Conservation (phyloP, 2,888 invertebrate species). For the Coelinius sp. region DNA sequence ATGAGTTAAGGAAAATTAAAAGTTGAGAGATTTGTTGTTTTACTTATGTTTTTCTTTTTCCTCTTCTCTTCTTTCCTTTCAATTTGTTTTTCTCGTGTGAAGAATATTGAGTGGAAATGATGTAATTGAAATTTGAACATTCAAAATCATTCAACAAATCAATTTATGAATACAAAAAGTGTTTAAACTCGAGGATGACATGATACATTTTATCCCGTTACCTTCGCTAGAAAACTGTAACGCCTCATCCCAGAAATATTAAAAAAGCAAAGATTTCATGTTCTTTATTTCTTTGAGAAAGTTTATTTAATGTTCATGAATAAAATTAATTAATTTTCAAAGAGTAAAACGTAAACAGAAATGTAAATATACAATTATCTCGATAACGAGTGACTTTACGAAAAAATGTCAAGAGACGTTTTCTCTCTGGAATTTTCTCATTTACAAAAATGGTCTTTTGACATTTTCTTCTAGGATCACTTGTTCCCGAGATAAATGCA, state of each 20-base stretch:
- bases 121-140: background rate
- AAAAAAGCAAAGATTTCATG: background rate
- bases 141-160: constrained; percentile 30
- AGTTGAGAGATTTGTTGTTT: constrained; percentile 34
- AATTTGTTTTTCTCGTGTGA: constrained; percentile 36
- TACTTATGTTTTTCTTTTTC: constrained; percentile 30
- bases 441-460: no score
- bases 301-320: constrained; percentile 30
- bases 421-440: no score
- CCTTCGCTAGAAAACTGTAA: background rate
- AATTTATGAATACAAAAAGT: background rate
- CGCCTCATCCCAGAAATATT: constrained; percentile 8
- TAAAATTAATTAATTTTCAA: background rate
- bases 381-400: no score
- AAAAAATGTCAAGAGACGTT: no score
- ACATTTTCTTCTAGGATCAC: no score
- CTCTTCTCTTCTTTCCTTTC: constrained; percentile 19
- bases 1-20: background rate
- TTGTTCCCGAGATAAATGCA: no score
- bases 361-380: background rate
- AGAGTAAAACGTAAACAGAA: background rate
- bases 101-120: background rate
- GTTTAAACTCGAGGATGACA: constrained; percentile 26
- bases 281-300: constrained; percentile 26
- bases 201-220: constrained; percentile 12